Conservation (phyloP, 2,113 vertebrate genomes). For the Miniopterus natalensis region DNA sequence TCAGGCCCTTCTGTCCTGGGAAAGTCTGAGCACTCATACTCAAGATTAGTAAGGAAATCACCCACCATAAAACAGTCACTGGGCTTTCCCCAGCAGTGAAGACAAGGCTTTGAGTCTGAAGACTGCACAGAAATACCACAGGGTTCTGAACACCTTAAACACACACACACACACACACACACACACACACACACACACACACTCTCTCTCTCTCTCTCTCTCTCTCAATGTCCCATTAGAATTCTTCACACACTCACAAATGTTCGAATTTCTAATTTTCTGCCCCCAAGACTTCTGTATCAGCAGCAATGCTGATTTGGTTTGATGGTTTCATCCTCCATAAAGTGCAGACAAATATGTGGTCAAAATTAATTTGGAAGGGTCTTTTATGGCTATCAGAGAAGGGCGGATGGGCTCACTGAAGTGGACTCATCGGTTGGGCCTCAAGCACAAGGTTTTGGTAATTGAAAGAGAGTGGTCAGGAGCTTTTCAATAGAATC, state of each 20-base stretch:
- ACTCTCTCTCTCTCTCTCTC: neutral
- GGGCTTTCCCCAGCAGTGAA: neutral
- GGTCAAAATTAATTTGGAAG: constrained; percentile 55
- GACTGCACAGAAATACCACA: constrained; percentile 30
- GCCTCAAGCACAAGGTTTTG: neutral
- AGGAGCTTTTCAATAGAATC: constrained; percentile 53
- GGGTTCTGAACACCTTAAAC: constrained; percentile 46
- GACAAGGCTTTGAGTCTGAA: neutral
- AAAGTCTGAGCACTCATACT: constrained; percentile 93
- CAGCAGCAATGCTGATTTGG: constrained; percentile 68
- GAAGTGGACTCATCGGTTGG: neutral
- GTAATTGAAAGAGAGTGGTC: neutral
- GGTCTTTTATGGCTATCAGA: neutral
- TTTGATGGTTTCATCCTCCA: constrained; percentile 61
- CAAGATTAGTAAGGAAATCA: neutral
- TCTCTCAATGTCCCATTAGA: neutral
- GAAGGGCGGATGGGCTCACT: neutral
- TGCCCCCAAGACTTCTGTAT: constrained; percentile 41
- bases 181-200: neutral
- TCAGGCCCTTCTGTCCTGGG: constrained; percentile 92
- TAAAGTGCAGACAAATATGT: constrained; percentile 66
- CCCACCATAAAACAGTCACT: constrained; percentile 35
- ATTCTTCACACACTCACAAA: constrained; percentile 15
- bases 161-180: neutral
- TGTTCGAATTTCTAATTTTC: constrained; percentile 28